Evolutionary conservation across 92 coral and sea anemone species (phyloP).

Genomic region (Siderastrea siderea): DNA sequence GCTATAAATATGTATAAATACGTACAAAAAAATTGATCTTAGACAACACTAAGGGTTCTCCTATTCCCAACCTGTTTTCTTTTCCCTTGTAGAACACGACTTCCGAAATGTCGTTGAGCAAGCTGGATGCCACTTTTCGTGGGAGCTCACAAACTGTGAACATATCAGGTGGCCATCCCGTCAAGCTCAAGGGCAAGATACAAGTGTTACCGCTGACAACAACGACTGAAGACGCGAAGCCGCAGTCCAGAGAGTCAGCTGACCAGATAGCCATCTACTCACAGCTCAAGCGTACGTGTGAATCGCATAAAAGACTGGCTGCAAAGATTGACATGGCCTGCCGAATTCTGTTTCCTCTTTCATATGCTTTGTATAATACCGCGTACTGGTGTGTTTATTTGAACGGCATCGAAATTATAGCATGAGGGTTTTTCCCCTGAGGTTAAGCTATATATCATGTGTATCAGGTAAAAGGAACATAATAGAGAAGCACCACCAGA

Average conservation of each 20-base stretch:
- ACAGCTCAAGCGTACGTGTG: neutral
- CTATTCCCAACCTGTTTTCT: neutral
- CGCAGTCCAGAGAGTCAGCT: neutral
- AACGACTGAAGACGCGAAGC: neutral
- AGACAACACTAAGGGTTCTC: neutral
- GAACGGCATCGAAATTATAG: constrained; percentile 23
- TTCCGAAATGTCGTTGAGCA: neutral
- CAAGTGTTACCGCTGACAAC: constrained; percentile 21
- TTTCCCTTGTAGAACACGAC: neutral
- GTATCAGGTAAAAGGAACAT: no score
- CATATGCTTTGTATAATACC: constrained; percentile 59
- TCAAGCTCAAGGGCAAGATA: neutral
- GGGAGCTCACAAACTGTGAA: constrained; percentile 14
- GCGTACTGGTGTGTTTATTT: constrained; percentile 75
- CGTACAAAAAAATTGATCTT: no score
- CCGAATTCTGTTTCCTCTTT: constrained; percentile 63
- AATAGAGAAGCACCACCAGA: no score
- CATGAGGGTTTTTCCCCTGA: neutral
- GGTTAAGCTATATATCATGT: no score
- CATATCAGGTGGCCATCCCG: neutral
- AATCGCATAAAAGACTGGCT: neutral
- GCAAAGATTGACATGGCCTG: constrained; percentile 54
- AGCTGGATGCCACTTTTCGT: neutral
- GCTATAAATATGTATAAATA: no score
- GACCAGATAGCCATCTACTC: neutral